phyloP scores from a whole-genome alignment of 2,113 vertebrate genomes.

The Isichthys henryi region DNA sequence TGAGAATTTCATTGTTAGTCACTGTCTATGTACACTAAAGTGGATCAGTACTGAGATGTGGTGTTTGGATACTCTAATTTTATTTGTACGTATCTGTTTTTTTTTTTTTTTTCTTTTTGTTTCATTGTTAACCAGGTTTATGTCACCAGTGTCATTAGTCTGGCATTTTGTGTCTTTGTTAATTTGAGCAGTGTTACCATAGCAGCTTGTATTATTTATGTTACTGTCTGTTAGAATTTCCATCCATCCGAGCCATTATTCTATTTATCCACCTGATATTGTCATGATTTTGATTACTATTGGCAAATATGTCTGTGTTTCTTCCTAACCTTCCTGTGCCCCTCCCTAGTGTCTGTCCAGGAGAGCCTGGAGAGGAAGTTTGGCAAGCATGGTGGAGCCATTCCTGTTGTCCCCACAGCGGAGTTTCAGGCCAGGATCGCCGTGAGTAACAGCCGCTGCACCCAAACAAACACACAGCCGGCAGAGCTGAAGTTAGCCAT shows the following conservation, averaged over 20 bases:
- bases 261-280: background rate
- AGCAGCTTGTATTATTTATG: background rate
- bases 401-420: constrained; percentile 81
- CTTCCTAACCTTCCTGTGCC: background rate
- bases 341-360: constrained; percentile 83
- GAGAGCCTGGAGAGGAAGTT: constrained; percentile 96
- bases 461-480: background rate
- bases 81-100: background rate
- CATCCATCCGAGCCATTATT: background rate
- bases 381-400: constrained; percentile 84
- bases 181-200: background rate
- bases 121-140: background rate
- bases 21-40: background rate
- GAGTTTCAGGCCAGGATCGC: constrained; percentile 89
- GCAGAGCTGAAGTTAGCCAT: background rate
- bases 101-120: background rate
- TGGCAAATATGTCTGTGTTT: background rate
- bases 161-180: background rate
- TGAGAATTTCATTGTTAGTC: background rate
- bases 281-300: background rate
- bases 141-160: background rate
- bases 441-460: constrained; percentile 55
- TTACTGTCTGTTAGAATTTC: background rate
- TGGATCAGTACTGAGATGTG: background rate
- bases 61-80: background rate